Evolutionary conservation across 2,113 vertebrate genomes (phyloP).

Genomic region (Recurvirostra avosetta): DNA sequence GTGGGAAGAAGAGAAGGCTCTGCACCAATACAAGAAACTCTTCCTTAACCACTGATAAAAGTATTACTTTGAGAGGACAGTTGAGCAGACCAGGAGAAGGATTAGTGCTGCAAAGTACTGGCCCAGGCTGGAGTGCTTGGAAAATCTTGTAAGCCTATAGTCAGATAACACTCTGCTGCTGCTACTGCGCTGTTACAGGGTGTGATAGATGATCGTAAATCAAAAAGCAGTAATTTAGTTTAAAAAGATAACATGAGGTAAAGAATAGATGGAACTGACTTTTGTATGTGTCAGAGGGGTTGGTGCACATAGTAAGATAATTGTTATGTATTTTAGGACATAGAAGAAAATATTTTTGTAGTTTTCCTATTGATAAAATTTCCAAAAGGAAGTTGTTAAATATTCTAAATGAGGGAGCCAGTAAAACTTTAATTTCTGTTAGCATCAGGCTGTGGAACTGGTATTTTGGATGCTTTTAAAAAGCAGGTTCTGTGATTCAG

Average conservation of each 20-base stretch:
- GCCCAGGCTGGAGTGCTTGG: neutral
- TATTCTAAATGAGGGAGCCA: neutral
- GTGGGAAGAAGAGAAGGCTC: neutral
- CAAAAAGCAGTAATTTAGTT: neutral
- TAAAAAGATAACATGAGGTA: neutral
- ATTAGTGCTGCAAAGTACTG: conserved; percentile 7
- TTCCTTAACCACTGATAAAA: neutral
- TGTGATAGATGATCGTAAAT: neutral
- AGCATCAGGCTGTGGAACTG: neutral
- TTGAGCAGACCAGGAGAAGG: neutral
- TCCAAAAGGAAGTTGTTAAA: neutral
- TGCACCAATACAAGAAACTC: neutral
- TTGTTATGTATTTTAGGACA: neutral
- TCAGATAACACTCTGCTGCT: neutral
- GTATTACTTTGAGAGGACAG: conserved; percentile 7
- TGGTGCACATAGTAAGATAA: neutral
- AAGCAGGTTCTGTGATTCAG: neutral
- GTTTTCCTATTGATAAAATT: neutral
- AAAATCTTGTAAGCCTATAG: neutral
- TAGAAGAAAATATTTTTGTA: neutral
- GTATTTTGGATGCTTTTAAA: neutral
- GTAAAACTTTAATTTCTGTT: neutral
- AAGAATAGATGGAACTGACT: neutral
- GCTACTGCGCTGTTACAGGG: neutral
- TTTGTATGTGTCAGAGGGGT: neutral